Evolutionary conservation across 2,888 invertebrate species (phyloP).

Genomic region (Dynastes tityus): DNA sequence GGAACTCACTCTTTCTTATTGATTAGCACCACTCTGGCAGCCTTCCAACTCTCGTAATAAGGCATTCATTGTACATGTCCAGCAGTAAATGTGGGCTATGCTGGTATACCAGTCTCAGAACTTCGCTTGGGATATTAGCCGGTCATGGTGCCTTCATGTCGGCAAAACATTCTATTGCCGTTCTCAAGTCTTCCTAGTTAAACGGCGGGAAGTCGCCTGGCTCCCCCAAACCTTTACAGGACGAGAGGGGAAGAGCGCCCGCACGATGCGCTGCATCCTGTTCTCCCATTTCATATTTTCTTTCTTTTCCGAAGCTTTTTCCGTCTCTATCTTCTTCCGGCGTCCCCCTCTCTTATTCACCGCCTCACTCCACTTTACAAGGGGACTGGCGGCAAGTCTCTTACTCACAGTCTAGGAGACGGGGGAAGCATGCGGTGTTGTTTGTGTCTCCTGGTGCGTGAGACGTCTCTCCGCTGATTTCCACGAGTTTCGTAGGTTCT

Average conservation of each 20-base stretch:
- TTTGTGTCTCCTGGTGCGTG: too few relatives aligned
- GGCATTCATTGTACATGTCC: background rate
- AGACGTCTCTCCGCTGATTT: too few relatives aligned
- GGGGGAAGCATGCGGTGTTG: too few relatives aligned
- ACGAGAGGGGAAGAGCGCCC: background rate
- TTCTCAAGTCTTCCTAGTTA: background rate
- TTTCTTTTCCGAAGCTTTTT: too few relatives aligned
- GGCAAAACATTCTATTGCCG: background rate
- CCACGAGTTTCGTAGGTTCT: too few relatives aligned
- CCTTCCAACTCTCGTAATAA: background rate
- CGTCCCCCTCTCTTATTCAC: too few relatives aligned
- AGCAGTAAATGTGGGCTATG: background rate
- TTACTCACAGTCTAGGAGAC: too few relatives aligned
- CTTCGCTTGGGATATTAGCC: background rate
- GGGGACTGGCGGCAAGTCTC: too few relatives aligned
- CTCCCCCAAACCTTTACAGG: background rate
- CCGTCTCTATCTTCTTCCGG: too few relatives aligned
- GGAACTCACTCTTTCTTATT: background rate
- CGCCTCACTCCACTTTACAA: too few relatives aligned
- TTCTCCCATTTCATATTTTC: too few relatives aligned
- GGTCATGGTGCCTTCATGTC: background rate
- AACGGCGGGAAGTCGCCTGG: background rate
- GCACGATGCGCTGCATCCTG: background rate
- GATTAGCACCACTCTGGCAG: background rate
- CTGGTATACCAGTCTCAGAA: background rate